Evolutionary conservation across 2,797 vertebrate genomes (phyloP).

Genomic region (Phaenicophaeus curvirostris): DNA sequence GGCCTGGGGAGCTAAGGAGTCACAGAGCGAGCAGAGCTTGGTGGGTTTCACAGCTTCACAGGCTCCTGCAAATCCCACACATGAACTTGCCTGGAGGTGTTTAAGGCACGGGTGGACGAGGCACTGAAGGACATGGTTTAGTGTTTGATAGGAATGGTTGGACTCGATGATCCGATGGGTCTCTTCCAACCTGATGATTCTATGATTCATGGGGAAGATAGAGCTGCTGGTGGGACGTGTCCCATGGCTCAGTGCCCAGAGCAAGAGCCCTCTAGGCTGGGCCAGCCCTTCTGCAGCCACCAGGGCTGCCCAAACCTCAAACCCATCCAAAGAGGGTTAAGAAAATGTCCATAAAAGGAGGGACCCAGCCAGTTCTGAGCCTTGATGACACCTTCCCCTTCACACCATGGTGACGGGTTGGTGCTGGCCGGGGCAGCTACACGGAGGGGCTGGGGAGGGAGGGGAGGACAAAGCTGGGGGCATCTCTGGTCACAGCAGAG

Average conservation of each 20-base stretch:
- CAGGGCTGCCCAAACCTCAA: not conserved
- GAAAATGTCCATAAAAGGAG: not conserved
- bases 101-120: too few relatives aligned
- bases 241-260: fast-evolving
- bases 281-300: not conserved
- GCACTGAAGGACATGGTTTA: too few relatives aligned
- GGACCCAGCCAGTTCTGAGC: fast-evolving
- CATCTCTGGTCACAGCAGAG: fast-evolving
- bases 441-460: fast-evolving
- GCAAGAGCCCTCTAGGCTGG: not conserved
- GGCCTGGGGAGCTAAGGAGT: not conserved
- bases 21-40: fast-evolving
- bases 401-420: fast-evolving
- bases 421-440: not conserved
- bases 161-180: too few relatives aligned
- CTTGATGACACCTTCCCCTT: fast-evolving
- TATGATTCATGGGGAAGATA: too few relatives aligned
- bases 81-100: too few relatives aligned
- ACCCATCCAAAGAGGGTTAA: fast-evolving
- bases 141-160: too few relatives aligned
- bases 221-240: fast-evolving
- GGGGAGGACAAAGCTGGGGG: not conserved
- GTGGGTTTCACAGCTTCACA: fast-evolving
- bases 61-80: fast-evolving
- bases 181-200: too few relatives aligned